Base-by-base conservation (phyloP, 2,888 invertebrate species). In the Ecdyonurus torrentis region DNA sequence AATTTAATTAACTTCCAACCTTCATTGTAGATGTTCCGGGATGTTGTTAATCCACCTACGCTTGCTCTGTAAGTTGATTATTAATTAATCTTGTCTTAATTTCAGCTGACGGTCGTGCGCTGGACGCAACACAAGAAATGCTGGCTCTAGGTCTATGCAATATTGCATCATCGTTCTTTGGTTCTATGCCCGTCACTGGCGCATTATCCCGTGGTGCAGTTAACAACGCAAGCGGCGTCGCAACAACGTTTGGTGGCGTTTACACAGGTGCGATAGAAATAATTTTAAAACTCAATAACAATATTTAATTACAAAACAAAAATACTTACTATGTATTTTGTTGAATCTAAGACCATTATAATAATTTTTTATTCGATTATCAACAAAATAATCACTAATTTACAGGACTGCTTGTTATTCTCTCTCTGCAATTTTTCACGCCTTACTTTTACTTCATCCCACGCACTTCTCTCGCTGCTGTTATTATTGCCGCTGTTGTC, bases 111-210 rank as follows among this genome's bases (percentile, higher is more conserved):
- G 82, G 82, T 1, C 79, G 77, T 67, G 75, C 78, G 3, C 79
- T 86, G 60, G 83, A 85, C 70, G 83, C 86, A 1, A 85, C 84
- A 10, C 86, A 87, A 71, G 86, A 87, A 72, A 81, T 87, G 78
- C 70, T 86, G 63, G 84, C 86, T 1, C 72, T 86, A 59, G 83
- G 83, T 1, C 69, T 79, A 1, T 82, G 84, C 68, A 86, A 86
- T 72, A 76, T 86, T 23, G 73, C 82, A 1, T 85, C 85, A 1
- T 82, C 83, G 0, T 86, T 86, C 71, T 82, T 85, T 1, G 79
- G 79, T 2, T 82, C 85, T 1, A 86, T 86, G 77, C 85, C 86
- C 0, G 80, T 85, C 1, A 77, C 81, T 66, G 85, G 82, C 65
- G 81, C 81, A 1, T 73, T 83, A 20, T 81, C 82, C 10, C 73